Conservation (phyloP, 2,797 vertebrate species). For the Melanotaenia maccullochi region DNA sequence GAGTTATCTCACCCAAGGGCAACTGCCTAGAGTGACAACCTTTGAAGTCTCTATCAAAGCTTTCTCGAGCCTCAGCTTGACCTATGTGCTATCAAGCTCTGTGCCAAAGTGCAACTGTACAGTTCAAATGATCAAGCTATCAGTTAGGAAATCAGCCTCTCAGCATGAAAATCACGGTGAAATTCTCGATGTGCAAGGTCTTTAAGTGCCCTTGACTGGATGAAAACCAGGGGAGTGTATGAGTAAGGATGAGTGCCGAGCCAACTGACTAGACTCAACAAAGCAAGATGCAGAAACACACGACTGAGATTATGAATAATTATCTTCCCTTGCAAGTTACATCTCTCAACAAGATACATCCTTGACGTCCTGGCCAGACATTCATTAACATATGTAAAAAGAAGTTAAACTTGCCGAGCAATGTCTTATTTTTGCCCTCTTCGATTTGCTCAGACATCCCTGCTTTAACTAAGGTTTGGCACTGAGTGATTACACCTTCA, state of each 20-base stretch:
- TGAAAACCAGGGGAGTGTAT: constrained; percentile 18
- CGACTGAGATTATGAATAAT: constrained; percentile 14
- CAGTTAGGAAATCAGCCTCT: constrained; percentile 54
- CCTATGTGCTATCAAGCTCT: constrained; percentile 42
- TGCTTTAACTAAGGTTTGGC: constrained; percentile 69
- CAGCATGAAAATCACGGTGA: constrained; percentile 46
- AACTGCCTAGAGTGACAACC: constrained; percentile 33
- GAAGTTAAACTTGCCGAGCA: constrained; percentile 25
- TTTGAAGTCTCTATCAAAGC: constrained; percentile 52
- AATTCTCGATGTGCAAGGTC: constrained; percentile 36
- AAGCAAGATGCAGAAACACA: constrained; percentile 37
- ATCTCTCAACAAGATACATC: constrained; percentile 30
- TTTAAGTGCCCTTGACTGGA: constrained; percentile 43
- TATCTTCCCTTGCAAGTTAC: constrained; percentile 16
- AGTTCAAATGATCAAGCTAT: constrained; percentile 55
- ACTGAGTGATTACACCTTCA: constrained; percentile 60
- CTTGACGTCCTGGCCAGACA: constrained; percentile 49
- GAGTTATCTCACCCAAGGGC: constrained; percentile 37
- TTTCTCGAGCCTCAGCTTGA: constrained; percentile 38
- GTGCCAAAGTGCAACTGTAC: constrained; percentile 75
- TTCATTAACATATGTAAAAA: constrained; percentile 45
- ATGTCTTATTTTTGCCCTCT: constrained; percentile 13
- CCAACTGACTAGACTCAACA: constrained; percentile 20
- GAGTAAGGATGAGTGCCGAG: constrained; percentile 26
- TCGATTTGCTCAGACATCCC: constrained; percentile 28